Percentiles rank a stretch among this genome's conserved stretches.
These are phyloP conservation scores for Zaprionus nigranus DNA, from an alignment of 1,140 invertebrate genomes.

Conservation along the genomic window DNA sequence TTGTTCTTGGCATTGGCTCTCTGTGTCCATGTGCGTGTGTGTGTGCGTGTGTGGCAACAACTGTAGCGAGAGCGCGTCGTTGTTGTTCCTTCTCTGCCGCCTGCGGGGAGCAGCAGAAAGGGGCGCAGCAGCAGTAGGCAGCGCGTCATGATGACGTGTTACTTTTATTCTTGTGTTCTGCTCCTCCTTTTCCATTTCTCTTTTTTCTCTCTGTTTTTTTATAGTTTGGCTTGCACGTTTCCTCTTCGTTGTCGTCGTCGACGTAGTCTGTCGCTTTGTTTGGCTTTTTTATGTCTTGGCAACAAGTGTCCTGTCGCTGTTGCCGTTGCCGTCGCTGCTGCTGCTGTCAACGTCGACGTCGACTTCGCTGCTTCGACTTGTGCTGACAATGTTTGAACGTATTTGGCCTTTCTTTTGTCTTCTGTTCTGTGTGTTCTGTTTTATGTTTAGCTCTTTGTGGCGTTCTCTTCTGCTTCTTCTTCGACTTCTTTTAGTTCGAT, in stretches of 20 bases:
- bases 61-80: conserved; percentile 9
- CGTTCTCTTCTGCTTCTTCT: conserved; percentile 17
- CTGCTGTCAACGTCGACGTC: conserved; percentile 27
- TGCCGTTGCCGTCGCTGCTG: conserved; percentile 6
- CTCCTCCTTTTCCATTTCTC: conserved; percentile 42
- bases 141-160: conserved; percentile 75
- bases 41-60: conserved; percentile 3
- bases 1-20: conserved; percentile 73
- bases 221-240: conserved; percentile 54
- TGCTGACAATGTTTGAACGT: conserved; percentile 68
- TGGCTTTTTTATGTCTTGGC: conserved; percentile 75
- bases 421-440: conserved; percentile 34
- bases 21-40: neutral
- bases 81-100: neutral
- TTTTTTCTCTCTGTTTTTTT: conserved; percentile 47
- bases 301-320: conserved; percentile 62
- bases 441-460: conserved; percentile 45
- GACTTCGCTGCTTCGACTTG: conserved; percentile 31
- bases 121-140: conserved; percentile 6
- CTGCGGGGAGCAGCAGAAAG: neutral
- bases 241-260: conserved; percentile 62
- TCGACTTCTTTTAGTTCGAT: conserved; percentile 31
- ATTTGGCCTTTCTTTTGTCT: conserved; percentile 79
- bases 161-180: conserved; percentile 59
- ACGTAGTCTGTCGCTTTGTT: conserved; percentile 60